These are phyloP conservation scores for Solenopsis invicta DNA, from an alignment of 1,140 invertebrate genomes.

Conservation along the genomic window DNA sequence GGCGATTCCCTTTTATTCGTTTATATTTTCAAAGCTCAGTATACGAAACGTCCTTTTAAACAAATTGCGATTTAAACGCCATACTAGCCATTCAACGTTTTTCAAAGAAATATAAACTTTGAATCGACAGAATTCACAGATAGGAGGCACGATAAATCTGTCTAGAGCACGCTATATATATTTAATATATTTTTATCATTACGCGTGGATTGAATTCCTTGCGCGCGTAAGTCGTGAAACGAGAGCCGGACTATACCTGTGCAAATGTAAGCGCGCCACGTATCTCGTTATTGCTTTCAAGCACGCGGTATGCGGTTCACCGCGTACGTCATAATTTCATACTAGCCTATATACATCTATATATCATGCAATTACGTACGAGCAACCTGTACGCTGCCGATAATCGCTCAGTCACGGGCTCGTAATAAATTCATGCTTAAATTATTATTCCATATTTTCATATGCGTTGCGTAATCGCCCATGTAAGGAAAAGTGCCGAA, in stretches of 20 bases:
- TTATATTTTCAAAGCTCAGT: not conserved
- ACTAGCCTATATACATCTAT: conserved; percentile 60
- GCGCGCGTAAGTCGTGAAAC: conserved; percentile 43
- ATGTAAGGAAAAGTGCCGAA: not conserved
- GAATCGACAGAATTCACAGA: not conserved
- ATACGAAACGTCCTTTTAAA: not conserved
- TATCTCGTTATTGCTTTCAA: conserved; percentile 63
- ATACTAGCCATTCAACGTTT: not conserved
- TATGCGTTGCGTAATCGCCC: conserved; percentile 38
- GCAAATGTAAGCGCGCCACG: conserved; percentile 58
- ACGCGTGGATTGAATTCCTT: conserved; percentile 41
- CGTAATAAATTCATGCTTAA: conserved; percentile 52
- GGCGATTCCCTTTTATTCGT: not conserved
- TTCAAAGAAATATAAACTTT: not conserved
- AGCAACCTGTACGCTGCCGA: conserved; percentile 58
- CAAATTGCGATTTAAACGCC: not conserved
- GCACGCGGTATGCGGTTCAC: conserved; percentile 64
- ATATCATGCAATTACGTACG: conserved; percentile 60
- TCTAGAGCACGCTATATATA: not conserved
- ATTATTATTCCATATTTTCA: conserved; percentile 63
- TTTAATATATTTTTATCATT: conserved; percentile 38
- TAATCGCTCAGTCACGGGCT: conserved; percentile 56
- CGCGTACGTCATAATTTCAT: conserved; percentile 65
- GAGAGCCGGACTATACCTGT: conserved; percentile 34
- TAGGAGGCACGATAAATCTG: conserved; percentile 3